Conservation (phyloP, 2,888 invertebrate genomes). For the Ectobius pallidus region DNA sequence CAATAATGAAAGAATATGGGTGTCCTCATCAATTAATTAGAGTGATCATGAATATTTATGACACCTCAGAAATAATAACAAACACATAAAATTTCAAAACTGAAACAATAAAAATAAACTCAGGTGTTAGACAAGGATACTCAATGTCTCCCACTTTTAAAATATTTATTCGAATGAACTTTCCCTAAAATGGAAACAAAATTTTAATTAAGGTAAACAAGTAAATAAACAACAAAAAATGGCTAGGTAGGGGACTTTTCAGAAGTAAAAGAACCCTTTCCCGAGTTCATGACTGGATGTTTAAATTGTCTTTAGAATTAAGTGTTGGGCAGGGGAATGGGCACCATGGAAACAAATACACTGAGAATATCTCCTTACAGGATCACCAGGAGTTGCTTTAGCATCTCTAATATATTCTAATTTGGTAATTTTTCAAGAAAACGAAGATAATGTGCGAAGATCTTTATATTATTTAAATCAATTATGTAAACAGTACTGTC, state of each 20-base stretch:
- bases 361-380: too few species aligned
- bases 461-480: background rate
- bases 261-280: too few species aligned
- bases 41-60: background rate
- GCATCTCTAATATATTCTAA: too few species aligned
- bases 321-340: too few species aligned
- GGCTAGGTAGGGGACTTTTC: background rate
- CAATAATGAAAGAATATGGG: background rate
- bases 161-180: background rate
- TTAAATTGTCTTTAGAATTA: too few species aligned
- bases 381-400: too few species aligned
- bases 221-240: background rate
- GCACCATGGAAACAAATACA: too few species aligned
- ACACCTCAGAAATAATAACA: background rate
- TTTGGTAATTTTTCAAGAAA: background rate
- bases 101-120: too few species aligned
- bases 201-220: background rate
- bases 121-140: too few species aligned
- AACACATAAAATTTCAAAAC: too few species aligned
- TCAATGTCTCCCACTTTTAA: conserved; percentile 5
- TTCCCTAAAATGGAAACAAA: background rate
- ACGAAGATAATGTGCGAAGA: background rate
- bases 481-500: background rate
- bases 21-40: background rate
- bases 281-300: too few species aligned